A percentile compares a stretch with the other conserved stretches of the same genome.
phyloP scores from a whole-genome alignment of 1,140 invertebrate species.

The Neelides sp. region DNA sequence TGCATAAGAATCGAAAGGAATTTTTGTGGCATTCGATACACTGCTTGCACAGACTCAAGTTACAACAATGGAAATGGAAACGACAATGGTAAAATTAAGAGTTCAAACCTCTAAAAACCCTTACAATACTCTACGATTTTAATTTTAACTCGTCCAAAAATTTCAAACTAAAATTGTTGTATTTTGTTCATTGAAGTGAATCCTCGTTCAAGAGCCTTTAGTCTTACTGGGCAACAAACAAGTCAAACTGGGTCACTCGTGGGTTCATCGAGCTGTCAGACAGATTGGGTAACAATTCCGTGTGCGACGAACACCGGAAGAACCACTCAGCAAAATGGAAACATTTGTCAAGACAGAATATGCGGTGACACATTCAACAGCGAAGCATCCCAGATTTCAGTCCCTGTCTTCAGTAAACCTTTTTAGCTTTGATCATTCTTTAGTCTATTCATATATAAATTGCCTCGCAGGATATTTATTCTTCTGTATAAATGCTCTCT shows the following conservation, averaged over 20 bases:
- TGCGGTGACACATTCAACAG: slow-evolving; percentile 57
- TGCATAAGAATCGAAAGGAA: slow-evolving; percentile 72
- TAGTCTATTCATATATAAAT: slow-evolving; percentile 1
- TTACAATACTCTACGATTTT: no score
- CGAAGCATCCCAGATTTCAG: slow-evolving; percentile 43
- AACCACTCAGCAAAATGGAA: slow-evolving; percentile 36
- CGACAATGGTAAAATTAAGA: not conserved
- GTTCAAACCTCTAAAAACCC: no score
- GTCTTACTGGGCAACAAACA: slow-evolving; percentile 50
- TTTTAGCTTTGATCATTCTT: not conserved
- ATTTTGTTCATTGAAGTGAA: not conserved
- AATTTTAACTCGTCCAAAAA: not conserved
- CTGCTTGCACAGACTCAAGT: slow-evolving; percentile 54
- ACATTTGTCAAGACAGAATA: slow-evolving; percentile 52
- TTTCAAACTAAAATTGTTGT: not conserved
- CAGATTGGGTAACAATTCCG: slow-evolving; percentile 63
- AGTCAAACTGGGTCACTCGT: slow-evolving; percentile 48
- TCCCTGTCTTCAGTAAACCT: slow-evolving; percentile 51
- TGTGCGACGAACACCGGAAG: slow-evolving; percentile 54
- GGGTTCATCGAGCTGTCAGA: slow-evolving; percentile 46
- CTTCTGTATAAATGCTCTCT: not conserved
- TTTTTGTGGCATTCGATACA: slow-evolving; percentile 76
- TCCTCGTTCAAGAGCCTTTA: slow-evolving; percentile 42
- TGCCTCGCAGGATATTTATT: not conserved
- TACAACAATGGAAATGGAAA: slow-evolving; percentile 10